Conservation (phyloP, 2,113 vertebrate genomes). For the Serilophus lunatus region DNA sequence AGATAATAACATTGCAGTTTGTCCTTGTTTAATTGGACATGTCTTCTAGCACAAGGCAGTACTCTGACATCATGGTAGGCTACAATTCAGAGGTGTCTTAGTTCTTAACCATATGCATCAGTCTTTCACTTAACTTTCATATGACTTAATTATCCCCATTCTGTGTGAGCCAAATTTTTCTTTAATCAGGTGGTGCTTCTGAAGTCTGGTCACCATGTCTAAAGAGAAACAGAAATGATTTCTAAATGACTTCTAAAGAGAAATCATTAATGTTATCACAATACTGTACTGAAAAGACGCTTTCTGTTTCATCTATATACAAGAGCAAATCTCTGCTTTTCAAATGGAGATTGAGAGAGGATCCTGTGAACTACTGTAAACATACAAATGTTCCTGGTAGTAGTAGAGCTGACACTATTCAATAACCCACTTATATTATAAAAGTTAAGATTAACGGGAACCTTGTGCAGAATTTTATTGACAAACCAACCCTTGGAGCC, state of each 20-base stretch:
- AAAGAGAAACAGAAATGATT: no score
- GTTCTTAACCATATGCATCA: background rate
- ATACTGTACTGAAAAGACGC: background rate
- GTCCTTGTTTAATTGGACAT: background rate
- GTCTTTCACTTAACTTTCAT: background rate
- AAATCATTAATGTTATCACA: no score
- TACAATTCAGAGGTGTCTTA: background rate
- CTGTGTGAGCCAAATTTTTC: background rate
- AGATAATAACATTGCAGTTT: background rate
- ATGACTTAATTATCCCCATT: background rate
- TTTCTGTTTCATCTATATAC: background rate
- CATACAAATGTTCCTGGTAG: background rate
- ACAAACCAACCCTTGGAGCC: background rate
- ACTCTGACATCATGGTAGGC: background rate
- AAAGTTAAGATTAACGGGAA: background rate
- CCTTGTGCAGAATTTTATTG: background rate
- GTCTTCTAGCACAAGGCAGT: background rate
- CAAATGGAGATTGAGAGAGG: background rate
- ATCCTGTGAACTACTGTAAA: background rate
- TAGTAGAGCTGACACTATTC: background rate
- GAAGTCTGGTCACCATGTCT: background rate
- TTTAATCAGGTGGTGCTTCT: background rate
- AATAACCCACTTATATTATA: background rate
- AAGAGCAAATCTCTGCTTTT: background rate
- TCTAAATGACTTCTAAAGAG: no score